Evolutionary conservation across 2,113 vertebrate genomes (phyloP).

Genomic region (Phalacrocorax carbo): DNA sequence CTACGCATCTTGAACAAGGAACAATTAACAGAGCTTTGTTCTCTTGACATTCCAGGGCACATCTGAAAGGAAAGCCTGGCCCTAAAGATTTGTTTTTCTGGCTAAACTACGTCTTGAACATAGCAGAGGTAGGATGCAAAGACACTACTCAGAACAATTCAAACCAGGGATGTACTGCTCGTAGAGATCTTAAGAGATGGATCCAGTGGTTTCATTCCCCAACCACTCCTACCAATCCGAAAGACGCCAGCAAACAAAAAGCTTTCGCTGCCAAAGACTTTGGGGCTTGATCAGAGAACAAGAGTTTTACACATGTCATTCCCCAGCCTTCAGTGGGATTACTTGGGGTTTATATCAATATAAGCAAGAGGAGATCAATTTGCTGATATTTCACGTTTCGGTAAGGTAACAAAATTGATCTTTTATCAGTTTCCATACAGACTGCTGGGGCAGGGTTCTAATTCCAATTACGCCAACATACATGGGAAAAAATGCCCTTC

Average conservation of each 20-base stretch:
- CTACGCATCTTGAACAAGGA: background rate
- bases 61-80: conserved; percentile 15
- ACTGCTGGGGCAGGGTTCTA: background rate
- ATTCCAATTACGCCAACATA: background rate
- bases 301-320: background rate
- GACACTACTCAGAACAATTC: background rate
- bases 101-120: background rate
- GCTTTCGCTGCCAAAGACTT: background rate
- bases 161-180: background rate
- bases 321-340: background rate
- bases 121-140: background rate
- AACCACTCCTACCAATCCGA: background rate
- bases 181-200: background rate
- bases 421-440: background rate
- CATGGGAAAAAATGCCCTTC: background rate
- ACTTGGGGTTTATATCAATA: background rate
- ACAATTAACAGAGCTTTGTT: conserved; percentile 25
- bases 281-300: background rate
- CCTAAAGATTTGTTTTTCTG: background rate
- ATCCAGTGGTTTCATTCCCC: background rate
- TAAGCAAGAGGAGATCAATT: conserved; percentile 4
- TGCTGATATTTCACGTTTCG: background rate
- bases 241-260: background rate
- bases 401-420: background rate
- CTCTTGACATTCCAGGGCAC: background rate